Conservation (phyloP, 2,797 vertebrate genomes). For the Falco biarmicus region DNA sequence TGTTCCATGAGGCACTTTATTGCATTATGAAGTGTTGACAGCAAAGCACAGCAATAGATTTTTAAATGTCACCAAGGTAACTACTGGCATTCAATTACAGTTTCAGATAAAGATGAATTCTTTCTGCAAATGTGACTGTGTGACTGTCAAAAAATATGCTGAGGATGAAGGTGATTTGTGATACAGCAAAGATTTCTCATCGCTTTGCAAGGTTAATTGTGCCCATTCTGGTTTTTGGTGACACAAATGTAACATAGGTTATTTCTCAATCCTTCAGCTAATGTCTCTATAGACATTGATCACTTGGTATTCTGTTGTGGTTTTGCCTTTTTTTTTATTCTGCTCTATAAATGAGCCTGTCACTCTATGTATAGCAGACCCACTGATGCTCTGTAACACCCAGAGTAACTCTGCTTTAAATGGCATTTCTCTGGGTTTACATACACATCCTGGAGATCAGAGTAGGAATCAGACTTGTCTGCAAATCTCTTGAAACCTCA, state of each 20-base stretch:
- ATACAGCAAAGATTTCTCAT: not conserved
- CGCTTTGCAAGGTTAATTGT: not conserved
- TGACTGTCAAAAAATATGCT: slow-evolving; percentile 40
- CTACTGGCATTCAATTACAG: slow-evolving; percentile 68
- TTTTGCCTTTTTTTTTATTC: not conserved
- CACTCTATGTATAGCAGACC: not conserved
- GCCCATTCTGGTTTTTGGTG: not conserved
- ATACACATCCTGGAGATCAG: not conserved
- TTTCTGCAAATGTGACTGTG: slow-evolving; percentile 57
- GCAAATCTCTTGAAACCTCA: not conserved
- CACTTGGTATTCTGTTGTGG: not conserved
- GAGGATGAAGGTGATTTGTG: slow-evolving; percentile 31
- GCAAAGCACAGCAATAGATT: slow-evolving; percentile 64
- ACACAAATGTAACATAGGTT: not conserved
- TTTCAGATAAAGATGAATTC: slow-evolving; percentile 73
- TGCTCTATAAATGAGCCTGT: not conserved
- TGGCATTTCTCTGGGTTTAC: not conserved
- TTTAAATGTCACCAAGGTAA: slow-evolving; percentile 77
- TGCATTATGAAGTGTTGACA: slow-evolving; percentile 72
- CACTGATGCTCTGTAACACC: not conserved
- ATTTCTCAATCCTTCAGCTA: not conserved
- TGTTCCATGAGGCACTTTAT: slow-evolving; percentile 63
- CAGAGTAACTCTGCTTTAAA: not conserved
- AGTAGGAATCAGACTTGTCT: not conserved
- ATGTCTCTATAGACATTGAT: not conserved